Percentiles rank a stretch among this genome's conserved stretches.
Conservation (phyloP, 2,113 vertebrate genomes). For the Engystomops pustulosus region DNA sequence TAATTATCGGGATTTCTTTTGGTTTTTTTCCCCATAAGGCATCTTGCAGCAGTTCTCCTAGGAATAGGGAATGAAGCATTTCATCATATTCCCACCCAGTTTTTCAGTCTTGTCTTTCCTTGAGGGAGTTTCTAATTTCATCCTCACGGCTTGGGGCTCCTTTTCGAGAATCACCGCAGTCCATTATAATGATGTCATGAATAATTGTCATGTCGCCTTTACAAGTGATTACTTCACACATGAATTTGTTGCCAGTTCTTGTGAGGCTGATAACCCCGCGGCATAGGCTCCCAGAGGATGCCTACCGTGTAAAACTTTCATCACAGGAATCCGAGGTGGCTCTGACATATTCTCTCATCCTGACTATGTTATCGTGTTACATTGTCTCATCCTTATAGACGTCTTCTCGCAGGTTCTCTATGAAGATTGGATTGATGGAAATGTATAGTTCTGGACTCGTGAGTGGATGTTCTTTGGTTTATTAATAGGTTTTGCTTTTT, state of each 20-base stretch:
- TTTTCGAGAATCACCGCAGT: not conserved
- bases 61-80: not conserved
- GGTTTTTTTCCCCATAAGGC: not conserved
- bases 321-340: not conserved
- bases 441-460: not conserved
- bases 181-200: slow-evolving; percentile 32
- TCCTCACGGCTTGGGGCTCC: not conserved
- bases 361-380: not conserved
- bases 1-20: not conserved
- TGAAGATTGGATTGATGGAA: not conserved
- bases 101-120: not conserved
- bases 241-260: slow-evolving; percentile 19
- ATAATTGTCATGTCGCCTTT: slow-evolving; percentile 5
- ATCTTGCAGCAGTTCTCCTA: not conserved
- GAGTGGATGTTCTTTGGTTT: not conserved
- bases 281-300: not conserved
- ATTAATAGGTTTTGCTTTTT: not conserved
- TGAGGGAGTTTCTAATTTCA: not conserved
- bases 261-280: not conserved
- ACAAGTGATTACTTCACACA: not conserved
- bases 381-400: not conserved
- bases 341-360: not conserved
- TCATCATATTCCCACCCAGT: slow-evolving; percentile 17
- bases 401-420: not conserved
- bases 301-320: slow-evolving; percentile 13